These are phyloP conservation scores for Leptinotarsa haldemani DNA, from an alignment of 2,888 invertebrate species.

Conservation along the genomic window DNA sequence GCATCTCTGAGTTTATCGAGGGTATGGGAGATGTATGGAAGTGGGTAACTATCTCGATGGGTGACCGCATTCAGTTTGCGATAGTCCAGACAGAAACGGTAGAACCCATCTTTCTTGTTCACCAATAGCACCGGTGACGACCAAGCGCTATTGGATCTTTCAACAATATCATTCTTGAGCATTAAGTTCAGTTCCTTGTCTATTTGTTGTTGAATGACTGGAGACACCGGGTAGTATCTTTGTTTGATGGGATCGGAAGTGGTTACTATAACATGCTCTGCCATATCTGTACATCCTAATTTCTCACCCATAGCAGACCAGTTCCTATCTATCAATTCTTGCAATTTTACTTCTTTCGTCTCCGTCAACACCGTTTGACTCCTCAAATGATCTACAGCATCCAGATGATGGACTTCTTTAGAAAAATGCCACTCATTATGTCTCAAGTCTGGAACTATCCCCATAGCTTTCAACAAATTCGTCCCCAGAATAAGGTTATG, in stretches of 20 bases:
- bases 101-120: not conserved
- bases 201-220: not conserved
- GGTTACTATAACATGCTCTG: conserved; percentile 14
- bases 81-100: too few species aligned
- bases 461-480: not conserved
- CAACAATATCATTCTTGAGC: conserved; percentile 4
- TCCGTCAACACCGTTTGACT: conserved; percentile 11
- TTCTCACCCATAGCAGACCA: not conserved
- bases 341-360: not conserved
- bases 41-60: too few species aligned
- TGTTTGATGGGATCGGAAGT: not conserved
- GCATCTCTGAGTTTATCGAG: too few species aligned
- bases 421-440: not conserved
- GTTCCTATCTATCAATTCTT: conserved; percentile 13
- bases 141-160: conserved; percentile 8
- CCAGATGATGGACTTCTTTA: not conserved
- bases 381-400: conserved; percentile 14
- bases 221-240: conserved; percentile 8
- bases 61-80: too few species aligned
- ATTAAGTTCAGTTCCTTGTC: conserved; percentile 3
- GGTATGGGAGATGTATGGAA: too few species aligned
- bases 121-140: not conserved
- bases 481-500: too few species aligned
- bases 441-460: too few species aligned
- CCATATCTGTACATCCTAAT: conserved; percentile 7